These are phyloP conservation scores for Brotula barbata DNA, from an alignment of 2,797 vertebrate species.

Conservation along the genomic window DNA sequence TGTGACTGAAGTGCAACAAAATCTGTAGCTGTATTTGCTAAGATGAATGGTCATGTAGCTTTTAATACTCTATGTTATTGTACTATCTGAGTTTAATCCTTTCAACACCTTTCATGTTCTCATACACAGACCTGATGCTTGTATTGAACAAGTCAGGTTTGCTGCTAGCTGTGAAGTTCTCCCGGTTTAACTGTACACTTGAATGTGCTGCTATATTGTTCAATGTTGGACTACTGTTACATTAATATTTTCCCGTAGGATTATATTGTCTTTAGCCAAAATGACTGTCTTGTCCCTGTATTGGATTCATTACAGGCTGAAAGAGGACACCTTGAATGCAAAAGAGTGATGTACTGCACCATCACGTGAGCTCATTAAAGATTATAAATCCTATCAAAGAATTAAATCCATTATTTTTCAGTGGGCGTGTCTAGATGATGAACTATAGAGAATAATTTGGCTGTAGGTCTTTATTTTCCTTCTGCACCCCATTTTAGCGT, in stretches of 20 bases:
- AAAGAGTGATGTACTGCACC: neutral
- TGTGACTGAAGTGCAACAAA: constrained; percentile 70
- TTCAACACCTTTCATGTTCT: constrained; percentile 30
- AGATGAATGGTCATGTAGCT: constrained; percentile 40
- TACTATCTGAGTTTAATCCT: constrained; percentile 36
- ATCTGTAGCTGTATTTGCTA: constrained; percentile 39
- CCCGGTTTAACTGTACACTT: constrained; percentile 61
- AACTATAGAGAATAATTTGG: too few relatives aligned
- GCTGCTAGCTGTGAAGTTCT: constrained; percentile 55
- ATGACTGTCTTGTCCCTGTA: constrained; percentile 12
- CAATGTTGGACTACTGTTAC: constrained; percentile 20
- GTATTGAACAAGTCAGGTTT: constrained; percentile 31
- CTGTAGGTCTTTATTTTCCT: neutral
- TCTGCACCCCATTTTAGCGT: constrained; percentile 72
- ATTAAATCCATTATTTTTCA: neutral
- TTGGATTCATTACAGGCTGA: constrained; percentile 1
- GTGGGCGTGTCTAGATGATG: too few relatives aligned
- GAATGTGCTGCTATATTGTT: constrained; percentile 73
- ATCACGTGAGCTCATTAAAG: neutral
- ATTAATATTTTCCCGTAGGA: constrained; percentile 33
- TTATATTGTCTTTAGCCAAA: constrained; percentile 34
- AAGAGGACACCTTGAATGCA: neutral
- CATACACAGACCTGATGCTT: constrained; percentile 21
- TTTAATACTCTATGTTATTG: constrained; percentile 25
- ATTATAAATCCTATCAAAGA: neutral